These are phyloP conservation scores for Ambastaia sidthimunki DNA, from an alignment of 2,797 vertebrate genomes.

Conservation along the genomic window DNA sequence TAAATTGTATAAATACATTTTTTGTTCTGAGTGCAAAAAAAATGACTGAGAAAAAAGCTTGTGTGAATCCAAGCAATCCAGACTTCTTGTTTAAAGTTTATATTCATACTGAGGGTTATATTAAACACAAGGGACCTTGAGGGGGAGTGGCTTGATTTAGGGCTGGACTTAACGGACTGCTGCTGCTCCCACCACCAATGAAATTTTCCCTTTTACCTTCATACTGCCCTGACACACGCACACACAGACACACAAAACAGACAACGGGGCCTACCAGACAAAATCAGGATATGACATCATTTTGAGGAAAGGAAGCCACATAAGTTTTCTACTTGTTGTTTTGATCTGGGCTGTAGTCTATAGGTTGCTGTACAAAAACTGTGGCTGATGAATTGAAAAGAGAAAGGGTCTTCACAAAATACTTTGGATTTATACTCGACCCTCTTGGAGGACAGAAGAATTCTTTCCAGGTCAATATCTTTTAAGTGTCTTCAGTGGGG, in stretches of 20 bases:
- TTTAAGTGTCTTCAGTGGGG: constrained; percentile 67
- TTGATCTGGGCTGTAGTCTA: constrained; percentile 44
- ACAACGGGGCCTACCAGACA: constrained; percentile 66
- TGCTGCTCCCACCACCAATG: constrained; percentile 62
- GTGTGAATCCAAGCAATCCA: neutral
- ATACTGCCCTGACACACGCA: constrained; percentile 56
- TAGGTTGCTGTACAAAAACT: constrained; percentile 61
- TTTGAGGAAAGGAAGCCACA: constrained; percentile 79
- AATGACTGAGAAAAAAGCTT: neutral
- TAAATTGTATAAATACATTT: neutral
- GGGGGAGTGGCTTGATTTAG: constrained; percentile 46
- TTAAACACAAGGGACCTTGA: neutral
- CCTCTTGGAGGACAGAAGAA: constrained; percentile 58
- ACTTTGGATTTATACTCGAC: constrained; percentile 61
- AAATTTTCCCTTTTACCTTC: constrained; percentile 60
- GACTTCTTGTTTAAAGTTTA: neutral
- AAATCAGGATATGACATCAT: constrained; percentile 96
- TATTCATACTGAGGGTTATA: constrained; percentile 53
- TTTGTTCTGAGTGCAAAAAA: no score
- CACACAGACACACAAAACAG: constrained; percentile 50
- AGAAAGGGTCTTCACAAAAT: constrained; percentile 56
- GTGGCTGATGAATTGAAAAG: constrained; percentile 54
- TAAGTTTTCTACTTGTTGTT: constrained; percentile 65
- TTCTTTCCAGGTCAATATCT: constrained; percentile 66
- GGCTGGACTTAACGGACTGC: constrained; percentile 53